These are phyloP conservation scores for Zingel zingel DNA, from an alignment of 2,113 vertebrate species.

Conservation along the genomic window DNA sequence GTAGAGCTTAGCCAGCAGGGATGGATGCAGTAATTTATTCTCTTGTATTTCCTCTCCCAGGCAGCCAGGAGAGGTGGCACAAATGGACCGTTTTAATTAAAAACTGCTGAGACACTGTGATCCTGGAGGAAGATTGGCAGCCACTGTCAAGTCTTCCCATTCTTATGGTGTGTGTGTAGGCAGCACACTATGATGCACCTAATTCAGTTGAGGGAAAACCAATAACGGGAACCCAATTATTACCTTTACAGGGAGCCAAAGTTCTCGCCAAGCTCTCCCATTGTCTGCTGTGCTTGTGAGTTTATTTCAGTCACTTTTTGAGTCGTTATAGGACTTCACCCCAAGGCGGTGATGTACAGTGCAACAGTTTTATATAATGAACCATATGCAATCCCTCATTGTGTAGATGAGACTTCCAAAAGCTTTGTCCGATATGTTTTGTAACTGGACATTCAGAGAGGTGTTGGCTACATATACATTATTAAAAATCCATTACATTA, in stretches of 20 bases:
- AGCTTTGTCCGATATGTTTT: not conserved
- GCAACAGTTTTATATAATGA: not conserved
- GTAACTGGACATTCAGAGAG: too few relatives aligned
- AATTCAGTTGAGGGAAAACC: slow-evolving; percentile 48
- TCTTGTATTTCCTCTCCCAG: slow-evolving; percentile 65
- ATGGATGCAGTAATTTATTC: slow-evolving; percentile 63
- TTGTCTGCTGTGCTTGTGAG: slow-evolving; percentile 4
- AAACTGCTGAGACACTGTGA: slow-evolving; percentile 82
- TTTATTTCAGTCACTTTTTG: slow-evolving; percentile 4
- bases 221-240: slow-evolving; percentile 50
- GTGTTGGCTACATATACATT: too few relatives aligned
- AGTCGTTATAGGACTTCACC: not conserved
- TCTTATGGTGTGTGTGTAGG: slow-evolving; percentile 38
- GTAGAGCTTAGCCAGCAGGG: slow-evolving; percentile 50
- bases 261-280: not conserved
- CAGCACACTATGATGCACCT: slow-evolving; percentile 31
- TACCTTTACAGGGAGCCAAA: slow-evolving; percentile 38
- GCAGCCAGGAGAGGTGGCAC: slow-evolving; percentile 72
- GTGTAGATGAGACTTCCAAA: not conserved
- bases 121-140: slow-evolving; percentile 65
- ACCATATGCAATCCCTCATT: not conserved
- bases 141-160: slow-evolving; percentile 36
- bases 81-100: slow-evolving; percentile 84
- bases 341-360: not conserved
- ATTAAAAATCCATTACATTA: not conserved